A percentile compares a stretch with the other conserved stretches of the same genome.
Evolutionary conservation across 2,797 vertebrate genomes (phyloP).

Genomic region (Pelobates cultripes): DNA sequence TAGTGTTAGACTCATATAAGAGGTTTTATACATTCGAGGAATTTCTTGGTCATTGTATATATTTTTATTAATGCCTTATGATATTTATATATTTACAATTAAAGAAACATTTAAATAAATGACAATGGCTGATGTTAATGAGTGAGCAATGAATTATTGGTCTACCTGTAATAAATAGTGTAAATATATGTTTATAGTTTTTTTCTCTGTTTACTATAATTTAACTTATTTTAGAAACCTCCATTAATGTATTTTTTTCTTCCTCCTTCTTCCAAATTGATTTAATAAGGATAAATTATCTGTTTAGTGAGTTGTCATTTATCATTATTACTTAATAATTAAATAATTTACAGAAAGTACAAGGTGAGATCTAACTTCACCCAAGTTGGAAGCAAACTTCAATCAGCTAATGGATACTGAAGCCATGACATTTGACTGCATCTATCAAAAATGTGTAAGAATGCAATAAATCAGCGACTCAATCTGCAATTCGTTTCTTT

Average conservation of each 20-base stretch:
- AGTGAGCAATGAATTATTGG: too few species aligned
- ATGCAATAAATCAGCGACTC: conserved; percentile 47
- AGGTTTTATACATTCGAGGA: too few species aligned
- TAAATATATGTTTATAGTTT: too few species aligned
- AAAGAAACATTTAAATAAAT: too few species aligned
- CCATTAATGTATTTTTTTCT: background rate
- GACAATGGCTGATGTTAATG: too few species aligned
- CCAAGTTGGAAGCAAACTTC: background rate
- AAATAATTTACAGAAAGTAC: background rate
- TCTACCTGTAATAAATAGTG: too few species aligned
- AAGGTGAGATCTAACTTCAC: conserved; percentile 17
- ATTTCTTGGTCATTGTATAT: too few species aligned
- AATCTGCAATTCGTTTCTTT: conserved; percentile 37
- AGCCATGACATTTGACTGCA: conserved; percentile 37
- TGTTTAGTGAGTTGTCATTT: conserved; percentile 15
- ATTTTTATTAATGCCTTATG: too few species aligned
- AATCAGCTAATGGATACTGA: conserved; percentile 12
- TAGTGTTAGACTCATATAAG: too few species aligned
- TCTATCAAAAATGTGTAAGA: conserved; percentile 6
- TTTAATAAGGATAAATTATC: conserved; percentile 39
- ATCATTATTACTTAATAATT: conserved; percentile 38
- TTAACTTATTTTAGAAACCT: too few species aligned
- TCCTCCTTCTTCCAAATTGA: background rate
- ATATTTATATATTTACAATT: too few species aligned
- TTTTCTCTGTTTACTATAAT: too few species aligned